Evolutionary conservation across 2,113 vertebrate genomes (phyloP), one percentile per base, ranked within the genome.

Genomic region (Gracilinanus agilis): DNA sequence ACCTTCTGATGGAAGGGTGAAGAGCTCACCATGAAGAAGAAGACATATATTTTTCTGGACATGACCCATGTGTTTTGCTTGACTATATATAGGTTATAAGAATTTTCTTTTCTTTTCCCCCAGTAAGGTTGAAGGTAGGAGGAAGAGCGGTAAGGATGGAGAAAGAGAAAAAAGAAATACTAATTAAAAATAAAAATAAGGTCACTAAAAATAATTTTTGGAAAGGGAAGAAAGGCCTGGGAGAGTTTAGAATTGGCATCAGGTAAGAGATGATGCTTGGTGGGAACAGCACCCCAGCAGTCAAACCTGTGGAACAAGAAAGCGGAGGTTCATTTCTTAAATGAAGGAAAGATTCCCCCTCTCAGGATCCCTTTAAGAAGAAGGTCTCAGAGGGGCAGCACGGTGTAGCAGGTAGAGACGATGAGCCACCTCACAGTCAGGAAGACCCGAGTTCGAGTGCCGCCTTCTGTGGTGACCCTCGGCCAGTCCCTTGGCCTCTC

Each of bases 51-150:
- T 67, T 67, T 1, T 67, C 1, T 13, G 61, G 61, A 16, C 61
- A 16, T 34, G 27, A 67, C 27, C 61, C 29, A 13, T 16, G 3
- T 27, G 25, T 29, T 29, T 11, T 29, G 27, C 11, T 34, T 67
- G 58, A 67, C 58, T 75, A 6, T n/a, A 34, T 75, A n/a, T 75
- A 1, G 16, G 13, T n/a, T 34, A 13, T 75, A n/a, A n/a, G 34
- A 34, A 9, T 16, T n/a, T 96, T 95, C 96, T 97, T 96, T 96
- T 92, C 88, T 55, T 92, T 19, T 75, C 19, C 61, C 34, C 13
- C 61, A 75, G 34, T 75, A 75, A 75, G 13, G 61, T 19, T 75
- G 61, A 29, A 1, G 12, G 34, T 19, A 75, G 13, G 13, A 19
- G 34, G 13, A n/a, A n/a, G 13, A 75, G 61, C 12, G 11, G 34